phyloP scores from a whole-genome alignment of 2,888 invertebrate genomes.

The Apodemia mormo region DNA sequence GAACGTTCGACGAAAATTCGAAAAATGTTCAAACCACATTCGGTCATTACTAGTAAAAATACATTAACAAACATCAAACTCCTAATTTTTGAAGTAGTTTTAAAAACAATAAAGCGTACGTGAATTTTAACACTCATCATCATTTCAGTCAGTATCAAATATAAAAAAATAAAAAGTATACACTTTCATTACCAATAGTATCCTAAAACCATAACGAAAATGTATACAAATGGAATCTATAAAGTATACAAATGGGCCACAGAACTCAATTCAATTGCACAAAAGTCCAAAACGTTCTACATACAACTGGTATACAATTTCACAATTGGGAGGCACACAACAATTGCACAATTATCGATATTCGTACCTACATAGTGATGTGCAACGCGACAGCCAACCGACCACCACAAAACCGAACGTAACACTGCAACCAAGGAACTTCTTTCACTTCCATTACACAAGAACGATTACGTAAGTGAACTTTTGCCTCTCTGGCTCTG shows the following conservation, averaged over 20 bases:
- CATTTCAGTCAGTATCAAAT: background rate
- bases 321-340: conserved; percentile 17
- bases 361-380: background rate
- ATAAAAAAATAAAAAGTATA: background rate
- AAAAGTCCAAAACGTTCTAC: conserved; percentile 3
- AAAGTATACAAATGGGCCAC: background rate
- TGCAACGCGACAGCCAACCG: conserved; percentile 43
- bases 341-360: conserved; percentile 17
- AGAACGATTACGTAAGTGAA: conserved; percentile 57
- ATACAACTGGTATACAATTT: conserved; percentile 12
- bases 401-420: conserved; percentile 56
- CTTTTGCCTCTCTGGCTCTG: conserved; percentile 6
- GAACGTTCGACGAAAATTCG: too few species aligned
- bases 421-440: conserved; percentile 49
- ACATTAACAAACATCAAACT: too few species aligned
- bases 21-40: too few species aligned
- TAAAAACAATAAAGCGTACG: background rate
- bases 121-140: background rate
- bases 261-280: conserved; percentile 5
- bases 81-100: background rate
- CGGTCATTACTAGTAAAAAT: too few species aligned
- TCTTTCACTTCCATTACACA: conserved; percentile 75
- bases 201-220: background rate
- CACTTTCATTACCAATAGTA: background rate
- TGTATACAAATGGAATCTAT: background rate